Base-by-base conservation (phyloP, 2,888 invertebrate species). In the Archaeoteleia sp. region DNA sequence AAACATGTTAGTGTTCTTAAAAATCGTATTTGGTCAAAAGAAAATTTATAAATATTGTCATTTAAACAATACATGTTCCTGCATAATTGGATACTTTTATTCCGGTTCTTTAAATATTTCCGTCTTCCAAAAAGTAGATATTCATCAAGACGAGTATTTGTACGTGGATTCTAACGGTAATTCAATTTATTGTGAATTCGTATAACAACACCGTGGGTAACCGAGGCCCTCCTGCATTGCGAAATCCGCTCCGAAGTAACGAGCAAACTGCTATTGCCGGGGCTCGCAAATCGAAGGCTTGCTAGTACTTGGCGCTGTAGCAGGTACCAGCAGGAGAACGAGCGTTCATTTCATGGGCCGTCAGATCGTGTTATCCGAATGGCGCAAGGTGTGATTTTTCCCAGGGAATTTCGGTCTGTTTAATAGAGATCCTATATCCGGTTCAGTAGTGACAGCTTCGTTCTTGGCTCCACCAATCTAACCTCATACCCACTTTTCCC, bases 341-440 rank as follows among this genome's bases (percentile, higher is more conserved):
- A 76, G 75, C 78, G 82, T 82, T 82, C 82, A 84, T 84, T 84
- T 84, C 84, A 84, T 82, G 84, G 82, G 75, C 81, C 81, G 83
- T 80, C 84, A 77, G 76, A 57, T 83, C 79, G 77, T 73, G 80
- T 82, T 82, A 80, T 78, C 81, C 76, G 77, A 77, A 76, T 76
- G 76, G 77, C 77, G 74, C 74, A 74, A 74, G 71, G 75, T 77
- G 79, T 78, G 80, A 79, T 78, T 81, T 80, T 81, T 79, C 74
- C 75, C 74, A 71, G 72, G 65, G 74, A 78, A 79, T 81, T 79
- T 80, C 77, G 77, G 75, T 81, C 78, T 79, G 77, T 76, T 81
- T 82, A 80, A 82, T 80, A 78, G 81, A 81, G 76, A 77, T 78
- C 46, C 51, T 39, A 43, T 63, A 63, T 57, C 55, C 37, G 17